phyloP scores from a whole-genome alignment of 2,797 vertebrate genomes.

The Oreortyx pictus region DNA sequence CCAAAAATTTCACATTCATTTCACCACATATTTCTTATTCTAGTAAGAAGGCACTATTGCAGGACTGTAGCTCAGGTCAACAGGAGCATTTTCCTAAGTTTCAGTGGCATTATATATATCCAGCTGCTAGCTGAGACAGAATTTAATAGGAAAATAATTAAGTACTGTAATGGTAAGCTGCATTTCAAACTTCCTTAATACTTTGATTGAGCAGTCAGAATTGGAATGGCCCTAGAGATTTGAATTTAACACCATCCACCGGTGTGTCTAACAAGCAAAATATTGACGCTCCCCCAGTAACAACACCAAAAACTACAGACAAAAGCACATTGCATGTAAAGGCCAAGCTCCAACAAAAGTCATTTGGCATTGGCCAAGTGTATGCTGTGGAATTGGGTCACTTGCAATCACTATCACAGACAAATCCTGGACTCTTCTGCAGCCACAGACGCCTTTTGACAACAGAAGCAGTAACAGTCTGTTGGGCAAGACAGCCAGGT shows the following conservation, averaged over 20 bases:
- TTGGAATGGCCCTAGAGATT: neutral
- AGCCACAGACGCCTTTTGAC: neutral
- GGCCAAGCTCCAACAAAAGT: neutral
- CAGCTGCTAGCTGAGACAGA: neutral
- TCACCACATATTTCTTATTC: neutral
- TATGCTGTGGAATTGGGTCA: neutral
- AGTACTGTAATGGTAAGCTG: neutral
- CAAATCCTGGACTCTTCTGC: neutral
- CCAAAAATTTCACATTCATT: neutral
- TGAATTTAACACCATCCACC: neutral
- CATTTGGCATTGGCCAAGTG: neutral
- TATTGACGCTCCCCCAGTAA: neutral
- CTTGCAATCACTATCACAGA: neutral
- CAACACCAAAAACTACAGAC: neutral
- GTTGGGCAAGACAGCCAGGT: neutral
- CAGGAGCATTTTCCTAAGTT: conserved; percentile 12
- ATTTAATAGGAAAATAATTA: neutral
- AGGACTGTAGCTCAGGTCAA: neutral
- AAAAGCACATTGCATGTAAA: neutral
- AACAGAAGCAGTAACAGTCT: neutral
- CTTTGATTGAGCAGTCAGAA: neutral
- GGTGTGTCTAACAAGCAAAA: neutral
- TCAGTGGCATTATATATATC: neutral
- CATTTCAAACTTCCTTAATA: neutral
- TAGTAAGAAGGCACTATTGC: neutral